phyloP scores from a whole-genome alignment of 2,888 invertebrate species.

The Ophion costatus region DNA sequence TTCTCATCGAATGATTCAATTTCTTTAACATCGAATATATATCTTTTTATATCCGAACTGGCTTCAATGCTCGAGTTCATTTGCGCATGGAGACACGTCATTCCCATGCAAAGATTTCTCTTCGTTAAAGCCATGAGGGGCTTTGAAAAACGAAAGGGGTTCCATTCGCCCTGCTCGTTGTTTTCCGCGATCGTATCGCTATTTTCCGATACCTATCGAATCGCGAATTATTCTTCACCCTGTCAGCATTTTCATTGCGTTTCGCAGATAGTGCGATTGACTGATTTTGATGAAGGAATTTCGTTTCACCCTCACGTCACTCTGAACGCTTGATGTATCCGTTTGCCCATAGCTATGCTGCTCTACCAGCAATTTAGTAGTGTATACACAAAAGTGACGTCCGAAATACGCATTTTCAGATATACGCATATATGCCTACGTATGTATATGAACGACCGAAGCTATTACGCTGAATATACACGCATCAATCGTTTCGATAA shows the following conservation, averaged over 20 bases:
- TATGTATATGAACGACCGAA: background rate
- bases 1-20: too few species aligned
- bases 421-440: background rate
- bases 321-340: background rate
- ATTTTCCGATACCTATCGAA: background rate
- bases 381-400: constrained; percentile 27
- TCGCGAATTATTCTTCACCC: constrained; percentile 2
- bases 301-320: background rate
- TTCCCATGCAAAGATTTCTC: too few species aligned
- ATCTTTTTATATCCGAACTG: too few species aligned
- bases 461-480: constrained; percentile 45
- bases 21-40: too few species aligned
- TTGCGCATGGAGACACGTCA: too few species aligned
- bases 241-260: constrained; percentile 18
- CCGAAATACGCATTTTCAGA: constrained; percentile 16
- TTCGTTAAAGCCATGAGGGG: too few species aligned
- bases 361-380: constrained; percentile 16
- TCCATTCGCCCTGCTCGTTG: too few species aligned
- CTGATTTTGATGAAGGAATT: constrained; percentile 45
- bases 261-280: constrained; percentile 23
- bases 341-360: constrained; percentile 18
- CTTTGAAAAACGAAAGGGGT: too few species aligned
- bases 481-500: constrained; percentile 52
- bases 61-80: too few species aligned
- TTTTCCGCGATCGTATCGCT: background rate